Percentiles rank a stretch among this genome's conserved stretches.
Evolutionary conservation across 2,797 vertebrate genomes (phyloP).

Genomic region (Sorex maritimensis): DNA sequence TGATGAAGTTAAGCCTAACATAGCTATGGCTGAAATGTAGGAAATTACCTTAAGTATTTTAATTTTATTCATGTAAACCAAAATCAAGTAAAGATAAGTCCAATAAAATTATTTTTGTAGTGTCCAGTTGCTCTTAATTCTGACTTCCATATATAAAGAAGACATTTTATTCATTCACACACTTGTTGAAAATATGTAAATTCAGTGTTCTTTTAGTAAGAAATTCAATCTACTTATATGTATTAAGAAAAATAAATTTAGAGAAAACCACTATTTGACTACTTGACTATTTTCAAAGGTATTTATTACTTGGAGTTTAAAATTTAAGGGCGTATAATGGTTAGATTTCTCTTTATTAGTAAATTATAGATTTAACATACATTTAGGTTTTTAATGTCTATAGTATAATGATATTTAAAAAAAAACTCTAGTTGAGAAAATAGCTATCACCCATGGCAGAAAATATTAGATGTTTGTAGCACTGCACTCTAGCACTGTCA

Average conservation of each 20-base stretch:
- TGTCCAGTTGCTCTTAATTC: neutral
- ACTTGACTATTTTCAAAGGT: neutral
- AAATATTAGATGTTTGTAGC: neutral
- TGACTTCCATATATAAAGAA: neutral
- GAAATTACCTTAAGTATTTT: neutral
- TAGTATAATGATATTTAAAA: neutral
- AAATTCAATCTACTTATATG: slow-evolving; percentile 23
- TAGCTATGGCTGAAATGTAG: neutral
- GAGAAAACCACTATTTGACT: neutral
- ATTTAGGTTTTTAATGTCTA: neutral
- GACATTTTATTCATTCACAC: neutral
- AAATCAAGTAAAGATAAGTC: slow-evolving; percentile 25
- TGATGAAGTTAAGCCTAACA: neutral
- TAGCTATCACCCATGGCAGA: neutral
- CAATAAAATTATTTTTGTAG: slow-evolving; percentile 4
- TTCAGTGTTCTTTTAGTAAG: slow-evolving; percentile 29
- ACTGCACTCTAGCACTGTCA: too few relatives aligned
- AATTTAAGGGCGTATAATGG: neutral
- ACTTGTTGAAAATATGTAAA: slow-evolving; percentile 37
- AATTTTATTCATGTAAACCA: slow-evolving; percentile 43
- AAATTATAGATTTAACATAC: neutral
- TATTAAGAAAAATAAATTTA: neutral
- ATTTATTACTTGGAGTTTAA: slow-evolving; percentile 1
- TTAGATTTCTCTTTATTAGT: neutral
- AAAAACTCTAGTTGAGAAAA: slow-evolving; percentile 10